These are phyloP conservation scores for Raphicerus campestris DNA, from an alignment of 2,113 vertebrate genomes.

Conservation along the genomic window DNA sequence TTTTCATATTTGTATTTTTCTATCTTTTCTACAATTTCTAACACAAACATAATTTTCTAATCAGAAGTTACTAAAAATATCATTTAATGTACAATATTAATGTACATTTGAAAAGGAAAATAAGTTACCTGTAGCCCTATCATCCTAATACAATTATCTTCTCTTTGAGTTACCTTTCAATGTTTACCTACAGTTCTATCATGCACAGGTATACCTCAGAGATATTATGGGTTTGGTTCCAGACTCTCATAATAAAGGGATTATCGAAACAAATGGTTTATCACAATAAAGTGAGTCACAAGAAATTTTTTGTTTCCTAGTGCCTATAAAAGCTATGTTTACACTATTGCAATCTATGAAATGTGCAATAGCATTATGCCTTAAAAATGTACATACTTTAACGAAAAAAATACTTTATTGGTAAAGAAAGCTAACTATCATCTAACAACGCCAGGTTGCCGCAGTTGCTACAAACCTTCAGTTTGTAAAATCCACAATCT, in stretches of 20 bases:
- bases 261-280: neutral
- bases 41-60: neutral
- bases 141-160: neutral
- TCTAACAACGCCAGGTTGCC: neutral
- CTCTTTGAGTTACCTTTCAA: neutral
- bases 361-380: neutral
- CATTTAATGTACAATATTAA: neutral
- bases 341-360: neutral
- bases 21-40: neutral
- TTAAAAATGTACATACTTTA: neutral
- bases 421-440: neutral
- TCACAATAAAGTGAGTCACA: neutral
- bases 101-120: slow-evolving; percentile 7
- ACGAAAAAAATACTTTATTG: neutral
- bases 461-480: neutral
- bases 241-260: neutral
- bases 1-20: neutral
- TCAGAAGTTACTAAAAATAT: neutral
- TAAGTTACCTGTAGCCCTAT: neutral
- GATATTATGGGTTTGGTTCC: neutral
- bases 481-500: neutral
- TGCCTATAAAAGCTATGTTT: neutral
- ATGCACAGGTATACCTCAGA: neutral
- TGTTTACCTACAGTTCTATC: neutral
- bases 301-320: neutral